A percentile compares a stretch with the other conserved stretches of the same genome.
Conservation (phyloP, 1,140 invertebrate species). For the Coptotermes formosanus region DNA sequence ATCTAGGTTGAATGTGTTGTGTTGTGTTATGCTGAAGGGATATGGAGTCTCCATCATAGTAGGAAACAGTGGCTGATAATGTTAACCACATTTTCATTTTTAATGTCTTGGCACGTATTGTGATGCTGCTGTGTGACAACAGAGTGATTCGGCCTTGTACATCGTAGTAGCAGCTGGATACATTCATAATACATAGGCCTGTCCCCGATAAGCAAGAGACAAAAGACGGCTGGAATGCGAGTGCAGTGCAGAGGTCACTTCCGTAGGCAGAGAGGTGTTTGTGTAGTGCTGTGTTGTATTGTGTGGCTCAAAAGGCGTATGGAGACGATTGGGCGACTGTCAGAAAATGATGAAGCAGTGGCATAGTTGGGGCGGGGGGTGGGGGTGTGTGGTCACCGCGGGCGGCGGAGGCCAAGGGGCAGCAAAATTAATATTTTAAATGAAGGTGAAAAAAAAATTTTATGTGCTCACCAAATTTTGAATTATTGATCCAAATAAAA, state of each 20-base stretch:
- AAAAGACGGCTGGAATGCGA: neutral
- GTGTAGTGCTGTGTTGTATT: too few species aligned
- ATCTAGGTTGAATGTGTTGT: neutral
- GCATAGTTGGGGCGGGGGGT: too few species aligned
- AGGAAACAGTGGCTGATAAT: constrained; percentile 1
- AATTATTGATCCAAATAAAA: too few species aligned
- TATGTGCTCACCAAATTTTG: too few species aligned
- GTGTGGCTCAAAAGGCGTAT: too few species aligned
- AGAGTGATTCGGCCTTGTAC: neutral
- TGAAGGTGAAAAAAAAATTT: too few species aligned
- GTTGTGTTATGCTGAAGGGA: too few species aligned
- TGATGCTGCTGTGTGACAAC: neutral
- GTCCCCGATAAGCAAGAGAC: neutral
- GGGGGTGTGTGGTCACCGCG: too few species aligned
- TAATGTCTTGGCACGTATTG: neutral
- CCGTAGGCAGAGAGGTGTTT: neutral
- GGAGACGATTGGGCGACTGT: too few species aligned
- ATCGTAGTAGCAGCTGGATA: neutral
- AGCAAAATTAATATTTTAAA: too few species aligned
- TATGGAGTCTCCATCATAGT: neutral
- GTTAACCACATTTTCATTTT: neutral
- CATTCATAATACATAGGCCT: neutral
- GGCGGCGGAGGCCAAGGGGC: too few species aligned
- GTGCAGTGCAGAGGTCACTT: neutral
- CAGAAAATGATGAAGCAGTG: too few species aligned